Evolutionary conservation across 2,797 vertebrate genomes (phyloP), one percentile per base, ranked within the genome.

Genomic region (Protonibea diacanthus): DNA sequence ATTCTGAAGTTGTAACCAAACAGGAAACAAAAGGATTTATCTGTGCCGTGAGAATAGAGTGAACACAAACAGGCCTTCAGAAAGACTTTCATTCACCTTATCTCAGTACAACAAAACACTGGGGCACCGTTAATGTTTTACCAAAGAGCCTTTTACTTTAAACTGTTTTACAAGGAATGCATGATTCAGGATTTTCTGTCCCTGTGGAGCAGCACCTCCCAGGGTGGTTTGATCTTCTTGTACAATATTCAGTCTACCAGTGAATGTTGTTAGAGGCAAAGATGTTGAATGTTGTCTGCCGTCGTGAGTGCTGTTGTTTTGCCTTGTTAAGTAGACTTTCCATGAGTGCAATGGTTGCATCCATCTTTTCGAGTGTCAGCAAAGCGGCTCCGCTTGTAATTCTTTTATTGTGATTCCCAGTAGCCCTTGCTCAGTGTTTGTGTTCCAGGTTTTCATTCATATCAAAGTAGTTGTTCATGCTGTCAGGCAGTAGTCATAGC

Each of bases 91-190:
- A 53, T 81, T 80, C 15, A 40, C 56, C 70, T 81, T 86, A 86
- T 86, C 81, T 88, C 75, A 73, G 45, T 53, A 67, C 59, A 86
- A 87, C 40, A 82, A 83, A 83, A 78, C 73, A 77, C 74, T 78
- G 62, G 71, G 80, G 76, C 78, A 21, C 52, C 3, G 75, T 90
- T 90, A 90, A 92, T 90, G 79, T 88, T 87, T 90, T 59, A 88
- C 81, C 71, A 80, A 62, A 80, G 74, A 64, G 51, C 61, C 63
- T 86, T 82, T 82, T 80, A 61, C 77, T 91, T 90, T 57, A 72
- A 80, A 75, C 45, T 51, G 42, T 80, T 89, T 89, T 79, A 86
- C 82, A 89, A 89, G 71, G 56, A 76, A 81, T 64, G 64, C 20
- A 42, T 78, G 76, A 83, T 76, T 83, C 75, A 68, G 65, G 55